A percentile compares a stretch with the other conserved stretches of the same genome.
Evolutionary conservation across 2,797 vertebrate genomes (phyloP).

Genomic region (Glyptemys insculpta): DNA sequence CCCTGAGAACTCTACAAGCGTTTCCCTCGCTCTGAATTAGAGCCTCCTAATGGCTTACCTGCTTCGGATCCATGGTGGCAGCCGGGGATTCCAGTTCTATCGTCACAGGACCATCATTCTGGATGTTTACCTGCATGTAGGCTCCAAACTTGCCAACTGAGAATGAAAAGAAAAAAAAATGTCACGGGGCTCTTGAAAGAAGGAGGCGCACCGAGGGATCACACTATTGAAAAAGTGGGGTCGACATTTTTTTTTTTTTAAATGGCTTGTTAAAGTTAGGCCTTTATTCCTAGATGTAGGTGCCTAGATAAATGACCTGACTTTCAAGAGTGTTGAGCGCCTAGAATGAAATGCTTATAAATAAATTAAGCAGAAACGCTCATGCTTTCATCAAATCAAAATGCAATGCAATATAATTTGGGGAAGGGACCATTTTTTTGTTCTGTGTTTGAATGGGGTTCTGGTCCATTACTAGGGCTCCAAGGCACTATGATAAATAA

Average conservation of each 20-base stretch:
- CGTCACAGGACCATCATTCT: constrained; percentile 96
- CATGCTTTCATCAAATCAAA: neutral
- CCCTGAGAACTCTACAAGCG: neutral
- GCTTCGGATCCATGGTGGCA: constrained; percentile 87
- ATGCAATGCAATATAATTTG: neutral
- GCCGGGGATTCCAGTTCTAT: constrained; percentile 91
- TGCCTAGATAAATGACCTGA: neutral
- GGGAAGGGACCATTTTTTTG: neutral
- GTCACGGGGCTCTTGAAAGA: neutral
- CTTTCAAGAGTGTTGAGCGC: neutral
- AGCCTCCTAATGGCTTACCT: constrained; percentile 80
- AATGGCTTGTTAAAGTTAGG: neutral
- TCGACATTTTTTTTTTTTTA: neutral
- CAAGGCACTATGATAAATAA: too few relatives aligned
- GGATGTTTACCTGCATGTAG: constrained; percentile 95
- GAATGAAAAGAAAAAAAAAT: constrained; percentile 46
- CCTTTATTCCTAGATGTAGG: neutral
- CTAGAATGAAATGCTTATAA: neutral
- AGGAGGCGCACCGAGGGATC: neutral
- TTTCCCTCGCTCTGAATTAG: neutral
- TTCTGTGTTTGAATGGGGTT: neutral
- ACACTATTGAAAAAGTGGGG: neutral
- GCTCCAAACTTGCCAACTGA: constrained; percentile 95
- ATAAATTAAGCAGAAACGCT: neutral
- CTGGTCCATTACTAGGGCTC: neutral